Evolutionary conservation across 2,797 vertebrate genomes (phyloP).

Genomic region (Meriones psammophilus): DNA sequence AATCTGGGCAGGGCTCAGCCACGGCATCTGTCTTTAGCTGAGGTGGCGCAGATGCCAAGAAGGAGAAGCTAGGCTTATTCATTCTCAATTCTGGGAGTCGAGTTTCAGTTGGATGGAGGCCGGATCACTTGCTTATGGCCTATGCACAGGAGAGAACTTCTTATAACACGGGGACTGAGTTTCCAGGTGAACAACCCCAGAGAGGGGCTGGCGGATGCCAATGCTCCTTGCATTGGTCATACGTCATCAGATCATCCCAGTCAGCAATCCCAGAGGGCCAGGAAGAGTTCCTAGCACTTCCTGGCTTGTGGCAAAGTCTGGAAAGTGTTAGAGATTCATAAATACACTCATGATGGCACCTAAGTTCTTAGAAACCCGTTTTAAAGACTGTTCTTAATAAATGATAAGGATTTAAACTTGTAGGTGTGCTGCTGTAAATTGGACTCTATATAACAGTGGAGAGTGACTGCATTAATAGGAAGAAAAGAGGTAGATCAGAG

Average conservation of each 20-base stretch:
- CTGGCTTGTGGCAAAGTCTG: neutral
- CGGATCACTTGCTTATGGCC: neutral
- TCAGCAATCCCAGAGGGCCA: neutral
- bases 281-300: neutral
- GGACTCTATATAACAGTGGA: neutral
- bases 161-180: neutral
- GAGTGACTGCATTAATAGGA: neutral
- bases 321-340: neutral
- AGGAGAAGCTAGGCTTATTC: neutral
- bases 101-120: neutral
- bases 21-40: accelerated
- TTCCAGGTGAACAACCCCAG: too few relatives aligned
- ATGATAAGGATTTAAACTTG: neutral
- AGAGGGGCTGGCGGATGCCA: neutral
- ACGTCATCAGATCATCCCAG: neutral
- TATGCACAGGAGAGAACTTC: neutral
- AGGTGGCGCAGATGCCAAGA: neutral
- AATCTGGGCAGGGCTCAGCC: neutral
- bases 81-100: accelerated
- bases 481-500: neutral
- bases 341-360: accelerated
- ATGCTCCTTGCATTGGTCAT: accelerated
- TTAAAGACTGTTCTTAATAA: neutral
- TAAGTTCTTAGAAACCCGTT: neutral
- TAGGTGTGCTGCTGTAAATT: neutral